These are phyloP conservation scores for Limenitis camilla DNA, from an alignment of 2,888 invertebrate genomes.

Conservation along the genomic window DNA sequence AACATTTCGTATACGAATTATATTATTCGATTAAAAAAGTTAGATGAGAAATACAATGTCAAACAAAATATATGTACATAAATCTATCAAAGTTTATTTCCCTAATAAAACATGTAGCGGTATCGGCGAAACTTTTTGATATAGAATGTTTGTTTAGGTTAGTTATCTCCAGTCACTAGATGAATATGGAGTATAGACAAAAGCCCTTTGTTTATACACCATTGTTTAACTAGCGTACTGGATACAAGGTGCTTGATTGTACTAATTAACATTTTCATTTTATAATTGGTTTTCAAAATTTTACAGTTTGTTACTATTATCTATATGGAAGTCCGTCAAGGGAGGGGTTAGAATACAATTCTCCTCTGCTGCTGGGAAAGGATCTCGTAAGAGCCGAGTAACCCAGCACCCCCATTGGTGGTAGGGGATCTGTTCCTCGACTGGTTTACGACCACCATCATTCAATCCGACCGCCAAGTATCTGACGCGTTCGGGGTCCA, in stretches of 20 bases:
- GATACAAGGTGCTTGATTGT: conserved; percentile 1
- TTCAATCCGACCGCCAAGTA: no score
- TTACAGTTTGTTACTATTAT: no score
- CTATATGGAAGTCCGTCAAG: no score
- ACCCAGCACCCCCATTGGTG: no score
- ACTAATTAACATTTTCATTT: not conserved
- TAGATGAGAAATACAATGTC: not conserved
- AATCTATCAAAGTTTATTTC: not conserved
- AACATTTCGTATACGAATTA: no score
- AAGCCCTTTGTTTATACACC: conserved; percentile 4
- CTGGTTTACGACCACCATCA: no score
- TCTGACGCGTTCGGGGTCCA: no score
- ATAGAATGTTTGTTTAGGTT: conserved; percentile 1
- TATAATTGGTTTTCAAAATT: not conserved
- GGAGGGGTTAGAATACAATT: no score
- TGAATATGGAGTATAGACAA: not conserved
- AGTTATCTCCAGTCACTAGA: not conserved
- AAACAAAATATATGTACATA: not conserved
- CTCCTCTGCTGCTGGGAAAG: no score
- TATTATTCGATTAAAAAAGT: no score
- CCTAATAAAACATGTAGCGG: not conserved
- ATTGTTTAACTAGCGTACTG: not conserved
- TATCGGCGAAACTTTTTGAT: conserved; percentile 1
- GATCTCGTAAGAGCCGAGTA: no score
- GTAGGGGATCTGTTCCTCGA: no score